Evolutionary conservation across 2,113 vertebrate species (phyloP), one percentile per base, ranked within the genome.

Genomic region (Pseudolaguvia tuberculata): DNA sequence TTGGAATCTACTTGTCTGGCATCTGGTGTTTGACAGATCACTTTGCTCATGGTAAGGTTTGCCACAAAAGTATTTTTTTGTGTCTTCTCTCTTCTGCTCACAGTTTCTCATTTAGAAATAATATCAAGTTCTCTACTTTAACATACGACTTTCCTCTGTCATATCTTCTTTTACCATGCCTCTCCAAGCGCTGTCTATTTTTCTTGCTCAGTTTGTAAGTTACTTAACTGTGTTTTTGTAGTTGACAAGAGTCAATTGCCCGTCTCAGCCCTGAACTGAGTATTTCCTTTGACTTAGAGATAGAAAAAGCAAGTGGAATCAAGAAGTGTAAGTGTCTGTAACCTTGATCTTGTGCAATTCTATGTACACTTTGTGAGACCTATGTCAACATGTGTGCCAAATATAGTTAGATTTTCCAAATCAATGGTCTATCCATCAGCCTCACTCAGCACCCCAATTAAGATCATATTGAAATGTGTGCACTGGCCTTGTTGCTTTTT

Each of bases 1-100:
- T 87, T 88, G 84, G 78, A 78, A 85, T 86, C 82, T 68, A 63
- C 72, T 89, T 88, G 84, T 86, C 82, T 81, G 86, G 88, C 87
- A 86, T 86, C 79, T 58, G 78, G 75, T 81, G 81, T 87, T 76
- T 79, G 78, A 84, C 83, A 82, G 76, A 71, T 81, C 83, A 85
- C 85, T 90, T 89, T 89, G 82, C 88, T 90, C 80, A 84, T 83
- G 81, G 81, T 73, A 81, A 73, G 50, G 42, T 78, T 78, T 35
- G 73, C 72, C 61, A 79, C 72, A 71, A 55, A 70, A 80, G 58
- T 45, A 9, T 48, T 63, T n/a, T 82, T 72, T 67, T 35, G 27
- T 72, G 48, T 23, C 75, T 31, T 78, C 52, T 58, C 73, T 50
- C 57, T 69, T 62, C 31, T 56, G 48, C 78, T 75, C 83, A 8